Evolutionary conservation across 1,140 invertebrate species (phyloP), one percentile per base, ranked within the genome.

Genomic region (Aplysia californica): DNA sequence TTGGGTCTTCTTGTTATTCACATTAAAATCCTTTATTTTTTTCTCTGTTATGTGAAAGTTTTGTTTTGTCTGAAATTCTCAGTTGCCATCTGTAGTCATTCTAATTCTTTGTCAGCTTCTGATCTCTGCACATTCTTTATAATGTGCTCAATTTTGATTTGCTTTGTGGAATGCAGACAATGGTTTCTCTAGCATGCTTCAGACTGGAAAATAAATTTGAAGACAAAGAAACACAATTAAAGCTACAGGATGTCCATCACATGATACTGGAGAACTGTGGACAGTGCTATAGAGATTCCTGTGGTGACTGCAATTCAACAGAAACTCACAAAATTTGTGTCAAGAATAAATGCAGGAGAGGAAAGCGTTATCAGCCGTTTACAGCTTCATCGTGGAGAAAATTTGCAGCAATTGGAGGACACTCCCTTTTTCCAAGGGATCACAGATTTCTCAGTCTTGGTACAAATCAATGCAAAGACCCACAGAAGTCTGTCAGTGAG

Each of bases 341-440:
- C 26, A 70, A 70, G 50, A 5, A 29, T n/a, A 70, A 70, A 56
- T 41, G 68, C 3, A 70, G 68, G 29, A 39, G n/a, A 56, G 44
- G 58, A 6, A 70, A 70, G 31, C 50, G 68, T 56, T 70, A 39
- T 56, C 41, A 70, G 31, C 68, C 68, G 38, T 55, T 70, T 55
- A 70, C 31, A 33, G 20, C 68, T 55, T 55, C 50, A 35, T n/a
- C 50, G 58, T 70, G 68, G 41, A 70, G 23, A 21, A 56, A 70
- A n/a, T 70, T 15, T 2, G 10, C 41, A 50, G 31, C 1, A n/a
- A n/a, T 56, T 41, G 29, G 10, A 44, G 38, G 33, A 21, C 20
- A 44, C 6, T 41, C 31, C 39, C 29, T 35, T 33, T 29, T 70
- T 31, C 68, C 68, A 31, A 21, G 38, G n/a, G 6, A 70, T 35